phyloP scores from a whole-genome alignment of 2,888 invertebrate species.

The Drosophila phalerata region DNA sequence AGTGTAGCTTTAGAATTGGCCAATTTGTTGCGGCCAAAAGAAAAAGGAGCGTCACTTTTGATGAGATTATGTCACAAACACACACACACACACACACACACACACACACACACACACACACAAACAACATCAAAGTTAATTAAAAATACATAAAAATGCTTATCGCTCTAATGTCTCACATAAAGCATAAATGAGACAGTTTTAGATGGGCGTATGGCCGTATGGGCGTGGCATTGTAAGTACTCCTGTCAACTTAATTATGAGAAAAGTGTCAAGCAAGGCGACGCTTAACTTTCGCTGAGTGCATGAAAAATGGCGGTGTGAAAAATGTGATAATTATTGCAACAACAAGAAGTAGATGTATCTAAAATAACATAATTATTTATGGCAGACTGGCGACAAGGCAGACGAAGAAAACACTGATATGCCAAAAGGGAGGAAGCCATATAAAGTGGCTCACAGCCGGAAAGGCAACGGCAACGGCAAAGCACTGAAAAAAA shows the following conservation, averaged over 20 bases:
- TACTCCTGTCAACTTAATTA: constrained; percentile 70
- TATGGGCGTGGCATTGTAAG: constrained; percentile 45
- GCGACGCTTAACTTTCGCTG: constrained; percentile 42
- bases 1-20: constrained; percentile 43
- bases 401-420: constrained; percentile 16
- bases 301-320: constrained; percentile 70
- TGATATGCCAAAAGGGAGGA: constrained; percentile 55
- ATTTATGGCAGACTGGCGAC: constrained; percentile 60
- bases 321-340: constrained; percentile 75
- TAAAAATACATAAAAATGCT: constrained; percentile 76
- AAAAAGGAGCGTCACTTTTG: constrained; percentile 24
- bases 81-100: constrained; percentile 47
- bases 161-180: constrained; percentile 56
- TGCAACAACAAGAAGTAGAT: constrained; percentile 47
- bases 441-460: constrained; percentile 60
- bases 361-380: constrained; percentile 77
- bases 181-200: constrained; percentile 39
- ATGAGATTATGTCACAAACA: constrained; percentile 35
- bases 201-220: constrained; percentile 1
- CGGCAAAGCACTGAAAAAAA: no score
- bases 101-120: constrained; percentile 51
- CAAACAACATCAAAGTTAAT: constrained; percentile 71
- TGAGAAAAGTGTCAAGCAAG: constrained; percentile 63
- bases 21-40: constrained; percentile 43
- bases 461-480: constrained; percentile 20